phyloP scores from a whole-genome alignment of 2,797 vertebrate genomes.

The Ispidina picta region DNA sequence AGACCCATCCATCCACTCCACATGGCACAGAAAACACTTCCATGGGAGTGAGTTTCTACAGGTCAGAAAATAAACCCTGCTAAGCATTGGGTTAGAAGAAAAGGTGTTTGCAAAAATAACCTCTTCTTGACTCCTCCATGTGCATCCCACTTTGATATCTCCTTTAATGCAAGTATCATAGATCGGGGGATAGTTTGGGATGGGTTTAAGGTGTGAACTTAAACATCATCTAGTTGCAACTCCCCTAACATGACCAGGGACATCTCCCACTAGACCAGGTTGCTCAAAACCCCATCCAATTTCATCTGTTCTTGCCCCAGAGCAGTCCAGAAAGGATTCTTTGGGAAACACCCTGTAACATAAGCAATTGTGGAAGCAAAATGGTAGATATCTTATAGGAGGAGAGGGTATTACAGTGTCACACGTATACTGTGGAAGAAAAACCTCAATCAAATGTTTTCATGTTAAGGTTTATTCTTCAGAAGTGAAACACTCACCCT shows the following conservation, averaged over 20 bases:
- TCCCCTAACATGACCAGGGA: too few relatives aligned
- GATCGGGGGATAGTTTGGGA: too few relatives aligned
- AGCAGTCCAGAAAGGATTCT: background rate
- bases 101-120: background rate
- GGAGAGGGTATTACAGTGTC: background rate
- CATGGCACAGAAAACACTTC: background rate
- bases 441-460: background rate
- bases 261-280: too few relatives aligned
- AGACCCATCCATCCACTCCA: background rate
- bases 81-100: background rate
- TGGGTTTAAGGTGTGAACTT: too few relatives aligned
- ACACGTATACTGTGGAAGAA: fast-evolving
- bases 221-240: too few relatives aligned
- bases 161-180: too few relatives aligned
- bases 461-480: background rate
- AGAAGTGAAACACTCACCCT: background rate
- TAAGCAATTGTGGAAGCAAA: background rate
- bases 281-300: too few relatives aligned
- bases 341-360: fast-evolving
- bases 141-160: background rate
- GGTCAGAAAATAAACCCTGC: background rate
- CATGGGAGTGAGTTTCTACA: background rate
- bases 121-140: background rate
- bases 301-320: background rate
- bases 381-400: fast-evolving